Percentiles rank a stretch among this genome's conserved stretches.
Conservation (phyloP, 2,113 vertebrate species). For the Arenaria interpres region DNA sequence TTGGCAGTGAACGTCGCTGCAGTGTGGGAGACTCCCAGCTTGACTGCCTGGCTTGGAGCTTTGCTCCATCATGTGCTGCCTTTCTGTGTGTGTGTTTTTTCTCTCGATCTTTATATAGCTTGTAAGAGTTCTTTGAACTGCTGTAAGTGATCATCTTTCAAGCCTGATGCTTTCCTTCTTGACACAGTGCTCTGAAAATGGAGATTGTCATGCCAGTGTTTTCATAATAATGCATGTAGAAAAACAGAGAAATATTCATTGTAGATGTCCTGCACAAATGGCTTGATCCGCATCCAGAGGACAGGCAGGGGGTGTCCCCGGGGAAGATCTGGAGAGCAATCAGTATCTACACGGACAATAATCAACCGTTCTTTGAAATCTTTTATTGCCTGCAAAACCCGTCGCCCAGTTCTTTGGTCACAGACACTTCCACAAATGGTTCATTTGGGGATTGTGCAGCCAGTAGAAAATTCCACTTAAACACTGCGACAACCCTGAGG, state of each 20-base stretch:
- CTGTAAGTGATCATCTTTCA: constrained; percentile 45
- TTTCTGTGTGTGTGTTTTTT: not conserved
- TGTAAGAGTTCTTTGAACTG: constrained; percentile 40
- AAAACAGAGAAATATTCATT: not conserved
- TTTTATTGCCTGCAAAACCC: constrained; percentile 37
- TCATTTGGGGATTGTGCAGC: constrained; percentile 32
- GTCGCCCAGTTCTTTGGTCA: not conserved
- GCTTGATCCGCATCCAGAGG: constrained; percentile 48
- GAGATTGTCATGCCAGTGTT: constrained; percentile 19
- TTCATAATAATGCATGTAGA: not conserved
- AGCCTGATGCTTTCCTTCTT: constrained; percentile 42
- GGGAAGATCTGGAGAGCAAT: constrained; percentile 31
- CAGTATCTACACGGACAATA: constrained; percentile 24
- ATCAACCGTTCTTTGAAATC: constrained; percentile 49
- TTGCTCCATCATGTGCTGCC: constrained; percentile 8
- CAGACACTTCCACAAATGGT: constrained; percentile 21
- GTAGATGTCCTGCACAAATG: constrained; percentile 30
- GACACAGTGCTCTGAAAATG: constrained; percentile 27
- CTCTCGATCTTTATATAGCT: not conserved
- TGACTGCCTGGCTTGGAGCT: constrained; percentile 63
- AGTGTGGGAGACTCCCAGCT: constrained; percentile 50
- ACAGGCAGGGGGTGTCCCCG: constrained; percentile 41
- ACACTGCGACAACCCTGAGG: not conserved
- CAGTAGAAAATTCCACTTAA: constrained; percentile 30
- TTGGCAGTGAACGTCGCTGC: constrained; percentile 57